Conservation (phyloP, 1,140 invertebrate genomes). For the Drosophila dunni region DNA sequence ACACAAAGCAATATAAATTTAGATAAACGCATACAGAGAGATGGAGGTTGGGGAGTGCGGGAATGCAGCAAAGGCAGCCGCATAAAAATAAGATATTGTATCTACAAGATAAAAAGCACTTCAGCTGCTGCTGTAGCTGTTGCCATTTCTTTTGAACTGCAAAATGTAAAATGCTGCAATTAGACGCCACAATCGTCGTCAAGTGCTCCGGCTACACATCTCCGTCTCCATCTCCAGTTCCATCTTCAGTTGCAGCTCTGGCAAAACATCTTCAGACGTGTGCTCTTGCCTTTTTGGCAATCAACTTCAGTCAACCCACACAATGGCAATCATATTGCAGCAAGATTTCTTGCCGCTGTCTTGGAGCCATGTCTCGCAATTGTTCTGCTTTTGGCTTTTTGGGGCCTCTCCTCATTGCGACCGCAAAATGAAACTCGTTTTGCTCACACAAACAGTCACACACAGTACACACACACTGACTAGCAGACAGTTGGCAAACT, state of each 20-base stretch:
- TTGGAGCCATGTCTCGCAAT: slow-evolving; percentile 58
- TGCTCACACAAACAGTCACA: slow-evolving; percentile 40
- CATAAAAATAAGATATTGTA: slow-evolving; percentile 63
- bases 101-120: slow-evolving; percentile 63
- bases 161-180: slow-evolving; percentile 75
- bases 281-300: slow-evolving; percentile 66
- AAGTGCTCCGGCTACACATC: slow-evolving; percentile 41
- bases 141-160: slow-evolving; percentile 69
- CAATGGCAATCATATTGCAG: slow-evolving; percentile 67
- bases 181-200: slow-evolving; percentile 61
- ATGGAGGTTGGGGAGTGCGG: background rate
- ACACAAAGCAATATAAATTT: slow-evolving; percentile 65
- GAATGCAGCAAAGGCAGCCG: slow-evolving; percentile 46
- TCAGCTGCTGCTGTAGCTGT: slow-evolving; percentile 28
- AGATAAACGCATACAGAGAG: slow-evolving; percentile 57
- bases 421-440: slow-evolving; percentile 67
- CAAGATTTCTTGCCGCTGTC: slow-evolving; percentile 56
- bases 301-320: slow-evolving; percentile 68
- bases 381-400: slow-evolving; percentile 75
- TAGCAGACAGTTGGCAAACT: slow-evolving; percentile 32
- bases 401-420: slow-evolving; percentile 41
- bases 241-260: slow-evolving; percentile 10
- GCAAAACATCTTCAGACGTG: slow-evolving; percentile 61
- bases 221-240: background rate
- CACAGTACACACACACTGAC: slow-evolving; percentile 23